phyloP scores from a whole-genome alignment of 2,113 vertebrate species.

The Tonatia bakeri region DNA sequence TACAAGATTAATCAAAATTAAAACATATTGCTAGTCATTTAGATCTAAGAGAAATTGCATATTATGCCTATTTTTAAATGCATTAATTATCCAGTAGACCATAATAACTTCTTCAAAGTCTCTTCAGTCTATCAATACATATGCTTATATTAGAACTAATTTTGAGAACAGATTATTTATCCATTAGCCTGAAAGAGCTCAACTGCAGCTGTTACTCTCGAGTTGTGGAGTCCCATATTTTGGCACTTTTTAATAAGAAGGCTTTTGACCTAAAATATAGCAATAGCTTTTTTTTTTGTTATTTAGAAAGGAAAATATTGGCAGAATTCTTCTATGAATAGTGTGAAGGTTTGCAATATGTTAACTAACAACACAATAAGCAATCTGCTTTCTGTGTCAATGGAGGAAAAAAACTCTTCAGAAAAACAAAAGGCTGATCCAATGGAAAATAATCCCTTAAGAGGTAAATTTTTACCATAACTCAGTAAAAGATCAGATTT shows the following conservation, averaged over 20 bases:
- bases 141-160: conserved; percentile 28
- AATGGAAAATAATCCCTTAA: neutral
- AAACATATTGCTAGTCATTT: neutral
- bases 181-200: conserved; percentile 38
- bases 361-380: conserved; percentile 48
- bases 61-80: conserved; percentile 20
- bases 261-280: conserved; percentile 37
- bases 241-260: conserved; percentile 19
- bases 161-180: conserved; percentile 62
- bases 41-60: neutral
- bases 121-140: conserved; percentile 9
- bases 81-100: conserved; percentile 42
- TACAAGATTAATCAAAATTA: conserved; percentile 7
- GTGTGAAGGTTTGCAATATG: conserved; percentile 39
- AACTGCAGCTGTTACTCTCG: conserved; percentile 42
- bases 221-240: neutral
- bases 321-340: conserved; percentile 29
- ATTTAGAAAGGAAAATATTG: conserved; percentile 53
- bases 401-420: neutral
- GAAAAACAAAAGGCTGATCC: neutral
- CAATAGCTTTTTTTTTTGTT: conserved; percentile 18
- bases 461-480: neutral
- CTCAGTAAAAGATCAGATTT: neutral
- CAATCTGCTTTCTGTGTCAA: neutral
- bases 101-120: conserved; percentile 19